A percentile compares a stretch with the other conserved stretches of the same genome.
These are phyloP conservation scores for Portunus trituberculatus DNA, from an alignment of 1,140 invertebrate species.

Conservation along the genomic window DNA sequence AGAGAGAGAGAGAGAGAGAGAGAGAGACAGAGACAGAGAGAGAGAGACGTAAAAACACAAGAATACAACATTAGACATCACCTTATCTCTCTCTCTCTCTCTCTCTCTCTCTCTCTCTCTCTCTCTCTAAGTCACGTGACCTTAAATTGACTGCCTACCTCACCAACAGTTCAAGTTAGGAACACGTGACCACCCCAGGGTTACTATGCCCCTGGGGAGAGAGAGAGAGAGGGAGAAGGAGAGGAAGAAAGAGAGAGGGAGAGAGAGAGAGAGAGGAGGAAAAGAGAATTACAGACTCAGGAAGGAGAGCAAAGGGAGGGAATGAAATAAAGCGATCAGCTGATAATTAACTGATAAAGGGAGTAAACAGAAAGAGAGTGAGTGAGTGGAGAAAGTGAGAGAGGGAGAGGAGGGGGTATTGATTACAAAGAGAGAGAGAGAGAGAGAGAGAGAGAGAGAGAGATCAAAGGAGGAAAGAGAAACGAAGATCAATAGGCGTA, in stretches of 20 bases:
- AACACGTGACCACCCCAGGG: too few species aligned
- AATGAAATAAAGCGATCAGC: not conserved
- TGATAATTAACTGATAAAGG: not conserved
- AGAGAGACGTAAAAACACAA: too few species aligned
- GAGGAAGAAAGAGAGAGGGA: not conserved
- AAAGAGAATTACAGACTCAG: not conserved
- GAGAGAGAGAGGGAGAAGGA: not conserved
- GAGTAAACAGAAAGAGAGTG: slow-evolving; percentile 25
- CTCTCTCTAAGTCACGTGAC: too few species aligned
- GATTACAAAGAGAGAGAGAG: slow-evolving; percentile 8
- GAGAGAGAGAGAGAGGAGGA: not conserved
- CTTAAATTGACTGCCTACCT: too few species aligned
- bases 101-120: too few species aligned
- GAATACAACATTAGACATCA: too few species aligned
- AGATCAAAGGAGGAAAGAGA: not conserved
- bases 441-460: not conserved
- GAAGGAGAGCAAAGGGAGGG: not conserved
- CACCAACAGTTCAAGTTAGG: too few species aligned
- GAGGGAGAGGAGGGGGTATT: not conserved
- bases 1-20: too few species aligned
- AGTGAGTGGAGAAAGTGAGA: slow-evolving; percentile 12
- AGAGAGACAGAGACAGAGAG: too few species aligned
- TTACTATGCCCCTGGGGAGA: too few species aligned
- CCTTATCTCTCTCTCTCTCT: too few species aligned
- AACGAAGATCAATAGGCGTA: not conserved